These are phyloP conservation scores for Rhopalosiphum padi DNA, from an alignment of 1,140 invertebrate species.

Conservation along the genomic window DNA sequence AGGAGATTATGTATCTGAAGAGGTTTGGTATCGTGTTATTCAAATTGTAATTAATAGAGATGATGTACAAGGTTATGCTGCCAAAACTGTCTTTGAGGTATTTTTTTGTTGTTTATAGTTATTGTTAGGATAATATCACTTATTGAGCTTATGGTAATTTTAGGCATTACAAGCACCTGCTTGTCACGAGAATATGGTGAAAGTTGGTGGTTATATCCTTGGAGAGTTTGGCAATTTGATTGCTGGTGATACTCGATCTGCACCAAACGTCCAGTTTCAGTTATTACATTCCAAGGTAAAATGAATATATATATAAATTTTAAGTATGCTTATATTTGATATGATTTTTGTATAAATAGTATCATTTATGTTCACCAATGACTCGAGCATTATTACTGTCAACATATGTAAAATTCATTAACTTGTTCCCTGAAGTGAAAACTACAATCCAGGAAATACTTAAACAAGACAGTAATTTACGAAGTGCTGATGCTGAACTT, in stretches of 20 bases:
- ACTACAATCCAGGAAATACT: constrained; percentile 96
- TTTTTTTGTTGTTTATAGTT: constrained; percentile 59
- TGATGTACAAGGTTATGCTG: constrained; percentile 98
- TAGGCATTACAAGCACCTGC: constrained; percentile 95
- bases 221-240: constrained; percentile 99
- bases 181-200: constrained; percentile 99
- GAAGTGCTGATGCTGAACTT: constrained; percentile 96
- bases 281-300: constrained; percentile 91
- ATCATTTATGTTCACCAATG: constrained; percentile 96
- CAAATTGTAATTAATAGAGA: constrained; percentile 99
- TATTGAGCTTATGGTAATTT: neutral
- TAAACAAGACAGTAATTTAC: constrained; percentile 92
- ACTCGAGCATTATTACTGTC: constrained; percentile 95
- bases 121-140: constrained; percentile 16
- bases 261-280: constrained; percentile 95
- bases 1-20: constrained; percentile 97
- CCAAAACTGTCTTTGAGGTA: constrained; percentile 98
- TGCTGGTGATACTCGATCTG: constrained; percentile 96
- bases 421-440: constrained; percentile 99
- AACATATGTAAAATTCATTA: constrained; percentile 99
- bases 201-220: constrained; percentile 99
- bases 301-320: neutral
- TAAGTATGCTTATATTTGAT: neutral
- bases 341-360: constrained; percentile 67
- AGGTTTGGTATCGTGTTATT: constrained; percentile 99